Conservation (phyloP, 2,888 invertebrate species). For the Tuberolachnus salignus region DNA sequence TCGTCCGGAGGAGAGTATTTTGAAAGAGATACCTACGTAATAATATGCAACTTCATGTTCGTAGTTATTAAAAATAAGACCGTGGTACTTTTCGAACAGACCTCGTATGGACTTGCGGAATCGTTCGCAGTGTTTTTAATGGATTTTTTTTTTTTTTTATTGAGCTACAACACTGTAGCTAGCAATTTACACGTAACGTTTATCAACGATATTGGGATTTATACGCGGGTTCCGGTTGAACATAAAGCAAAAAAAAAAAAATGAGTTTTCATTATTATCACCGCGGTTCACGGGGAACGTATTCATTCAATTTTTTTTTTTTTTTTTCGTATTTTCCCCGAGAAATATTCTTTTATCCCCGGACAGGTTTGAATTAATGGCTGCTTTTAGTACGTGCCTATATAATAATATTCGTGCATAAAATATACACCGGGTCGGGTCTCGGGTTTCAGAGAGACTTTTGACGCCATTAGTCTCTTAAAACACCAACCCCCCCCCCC, state of each 20-base stretch:
- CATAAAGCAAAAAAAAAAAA: not conserved
- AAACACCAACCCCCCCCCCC: conserved; percentile 7
- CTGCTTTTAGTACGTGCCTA: conserved; percentile 33
- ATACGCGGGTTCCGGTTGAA: not conserved
- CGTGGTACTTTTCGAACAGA: no score
- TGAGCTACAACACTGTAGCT: no score
- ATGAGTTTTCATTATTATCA: conserved; percentile 7
- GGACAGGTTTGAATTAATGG: conserved; percentile 40
- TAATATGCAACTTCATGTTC: no score
- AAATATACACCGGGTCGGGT: not conserved
- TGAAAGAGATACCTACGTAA: no score
- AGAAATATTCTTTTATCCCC: conserved; percentile 2
- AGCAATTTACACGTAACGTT: no score
- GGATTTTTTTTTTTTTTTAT: no score
- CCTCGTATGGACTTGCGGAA: no score
- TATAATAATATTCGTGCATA: not conserved
- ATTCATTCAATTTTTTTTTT: conserved; percentile 42
- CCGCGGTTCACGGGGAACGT: conserved; percentile 1
- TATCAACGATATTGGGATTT: no score
- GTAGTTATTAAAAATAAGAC: no score
- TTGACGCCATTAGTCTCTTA: conserved; percentile 39
- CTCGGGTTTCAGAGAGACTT: conserved; percentile 4
- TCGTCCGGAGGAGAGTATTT: no score
- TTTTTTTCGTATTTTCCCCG: not conserved
- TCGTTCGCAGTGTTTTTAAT: no score